phyloP scores from a whole-genome alignment of 2,888 invertebrate species.

The Pterobdella sp. region DNA sequence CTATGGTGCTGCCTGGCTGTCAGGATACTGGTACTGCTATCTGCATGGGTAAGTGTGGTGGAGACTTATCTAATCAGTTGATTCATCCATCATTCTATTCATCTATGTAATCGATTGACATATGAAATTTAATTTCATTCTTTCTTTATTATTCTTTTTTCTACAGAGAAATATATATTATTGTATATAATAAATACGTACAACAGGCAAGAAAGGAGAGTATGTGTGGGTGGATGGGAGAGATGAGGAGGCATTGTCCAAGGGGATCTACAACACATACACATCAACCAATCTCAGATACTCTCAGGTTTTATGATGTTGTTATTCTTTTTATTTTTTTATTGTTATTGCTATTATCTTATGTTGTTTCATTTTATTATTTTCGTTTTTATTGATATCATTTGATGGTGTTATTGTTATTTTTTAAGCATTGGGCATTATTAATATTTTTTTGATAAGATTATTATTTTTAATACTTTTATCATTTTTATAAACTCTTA shows the following conservation, averaged over 20 bases:
- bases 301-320: conserved; percentile 45
- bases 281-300: conserved; percentile 49
- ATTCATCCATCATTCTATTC: no score
- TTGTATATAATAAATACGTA: no score
- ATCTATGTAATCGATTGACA: no score
- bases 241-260: conserved; percentile 48
- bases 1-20: conserved; percentile 51
- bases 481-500: no score
- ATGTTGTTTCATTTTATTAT: background rate
- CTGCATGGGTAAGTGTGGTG: conserved; percentile 46
- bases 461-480: no score
- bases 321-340: background rate
- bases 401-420: background rate
- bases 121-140: no score
- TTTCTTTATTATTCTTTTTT: no score
- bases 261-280: conserved; percentile 51
- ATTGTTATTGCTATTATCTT: background rate
- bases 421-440: no score
- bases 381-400: background rate
- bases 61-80: no score
- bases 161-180: no score
- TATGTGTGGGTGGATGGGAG: conserved; percentile 49
- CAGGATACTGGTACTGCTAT: conserved; percentile 53
- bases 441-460: no score
- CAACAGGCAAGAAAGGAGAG: conserved; percentile 52